Conservation (phyloP, 2,888 invertebrate species). For the Himalopsyche japonica region DNA sequence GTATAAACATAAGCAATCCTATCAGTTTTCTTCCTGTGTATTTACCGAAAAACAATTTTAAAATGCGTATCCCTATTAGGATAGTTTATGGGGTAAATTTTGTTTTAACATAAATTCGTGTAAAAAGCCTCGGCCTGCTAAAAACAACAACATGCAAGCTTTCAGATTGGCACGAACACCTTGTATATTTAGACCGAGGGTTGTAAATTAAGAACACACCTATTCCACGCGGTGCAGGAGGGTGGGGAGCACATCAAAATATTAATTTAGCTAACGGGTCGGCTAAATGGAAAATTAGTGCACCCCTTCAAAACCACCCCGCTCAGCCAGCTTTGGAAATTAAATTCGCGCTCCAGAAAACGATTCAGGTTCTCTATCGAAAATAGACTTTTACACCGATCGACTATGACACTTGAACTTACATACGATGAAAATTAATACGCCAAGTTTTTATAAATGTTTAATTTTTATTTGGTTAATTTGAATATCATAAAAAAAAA, state of each 20-base stretch:
- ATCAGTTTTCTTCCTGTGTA: too few relatives aligned
- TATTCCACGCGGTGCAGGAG: conserved; percentile 10
- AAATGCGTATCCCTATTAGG: too few relatives aligned
- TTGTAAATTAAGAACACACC: conserved; percentile 27
- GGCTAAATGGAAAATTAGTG: conserved; percentile 27
- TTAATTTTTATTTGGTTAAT: too few relatives aligned
- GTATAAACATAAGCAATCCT: too few relatives aligned
- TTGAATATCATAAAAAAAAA: too few relatives aligned
- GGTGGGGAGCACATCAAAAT: conserved; percentile 22
- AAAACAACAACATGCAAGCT: background rate
- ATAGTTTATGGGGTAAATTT: too few relatives aligned
- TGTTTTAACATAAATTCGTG: background rate
- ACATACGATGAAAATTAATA: too few relatives aligned
- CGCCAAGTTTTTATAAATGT: too few relatives aligned
- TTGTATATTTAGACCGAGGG: background rate
- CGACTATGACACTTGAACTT: background rate
- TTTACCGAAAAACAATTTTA: too few relatives aligned
- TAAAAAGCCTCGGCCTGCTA: background rate
- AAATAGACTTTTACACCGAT: background rate
- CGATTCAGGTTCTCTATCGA: background rate
- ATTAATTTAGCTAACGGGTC: conserved; percentile 32
- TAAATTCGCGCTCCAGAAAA: background rate
- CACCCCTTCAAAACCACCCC: background rate
- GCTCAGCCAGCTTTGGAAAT: background rate
- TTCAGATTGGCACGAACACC: background rate